Percentiles rank a stretch among this genome's conserved stretches.
Evolutionary conservation across 2,113 vertebrate species (phyloP).

Genomic region (Penelope pileata): DNA sequence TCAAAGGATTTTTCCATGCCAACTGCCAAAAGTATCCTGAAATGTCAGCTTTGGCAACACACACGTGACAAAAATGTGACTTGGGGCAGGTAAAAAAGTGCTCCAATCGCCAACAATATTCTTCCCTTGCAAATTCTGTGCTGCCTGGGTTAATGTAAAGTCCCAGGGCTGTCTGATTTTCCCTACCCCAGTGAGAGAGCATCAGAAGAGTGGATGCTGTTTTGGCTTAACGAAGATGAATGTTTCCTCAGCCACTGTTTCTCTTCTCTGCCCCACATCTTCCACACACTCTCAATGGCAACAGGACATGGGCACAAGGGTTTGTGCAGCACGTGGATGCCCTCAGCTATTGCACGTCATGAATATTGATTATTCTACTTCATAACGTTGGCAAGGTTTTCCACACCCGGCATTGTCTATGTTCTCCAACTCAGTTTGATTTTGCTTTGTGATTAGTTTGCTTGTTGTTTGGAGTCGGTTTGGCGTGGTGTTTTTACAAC

Average conservation of each 20-base stretch:
- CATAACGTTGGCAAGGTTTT: background rate
- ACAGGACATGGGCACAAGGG: rapidly evolving
- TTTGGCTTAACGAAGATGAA: rapidly evolving
- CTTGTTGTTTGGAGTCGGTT: background rate
- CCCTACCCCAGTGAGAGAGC: rapidly evolving
- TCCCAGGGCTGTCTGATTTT: background rate
- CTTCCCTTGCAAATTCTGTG: background rate
- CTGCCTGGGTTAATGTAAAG: rapidly evolving
- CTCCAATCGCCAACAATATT: rapidly evolving
- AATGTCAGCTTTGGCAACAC: background rate
- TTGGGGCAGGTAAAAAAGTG: background rate
- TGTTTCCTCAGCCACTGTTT: rapidly evolving
- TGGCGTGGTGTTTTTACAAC: background rate
- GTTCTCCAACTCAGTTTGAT: background rate
- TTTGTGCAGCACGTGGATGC: background rate
- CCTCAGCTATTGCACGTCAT: background rate
- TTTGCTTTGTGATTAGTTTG: background rate
- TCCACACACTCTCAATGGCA: rapidly evolving
- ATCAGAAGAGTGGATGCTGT: background rate
- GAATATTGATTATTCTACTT: rapidly evolving
- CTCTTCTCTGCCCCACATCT: background rate
- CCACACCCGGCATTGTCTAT: background rate
- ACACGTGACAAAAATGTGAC: rapidly evolving
- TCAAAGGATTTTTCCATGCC: background rate
- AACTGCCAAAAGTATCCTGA: background rate